A percentile compares a stretch with the other conserved stretches of the same genome.
Evolutionary conservation across 2,113 vertebrate species (phyloP).

Genomic region (Dendrocopos noguchii): DNA sequence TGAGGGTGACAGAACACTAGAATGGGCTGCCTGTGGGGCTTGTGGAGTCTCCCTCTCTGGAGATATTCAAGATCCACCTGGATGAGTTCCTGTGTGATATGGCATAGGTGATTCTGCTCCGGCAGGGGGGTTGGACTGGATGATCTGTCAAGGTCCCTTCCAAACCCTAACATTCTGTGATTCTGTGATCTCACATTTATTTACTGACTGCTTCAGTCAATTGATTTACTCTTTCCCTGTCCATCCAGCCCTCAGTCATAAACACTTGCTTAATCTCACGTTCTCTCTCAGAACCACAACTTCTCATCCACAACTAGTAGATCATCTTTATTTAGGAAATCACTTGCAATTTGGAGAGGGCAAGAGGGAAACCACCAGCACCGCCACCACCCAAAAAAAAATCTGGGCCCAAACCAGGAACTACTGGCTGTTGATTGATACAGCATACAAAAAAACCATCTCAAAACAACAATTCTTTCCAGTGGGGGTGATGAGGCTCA

Average conservation of each 20-base stretch:
- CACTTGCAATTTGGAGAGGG: slow-evolving; percentile 7
- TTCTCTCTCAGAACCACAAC: slow-evolving; percentile 41
- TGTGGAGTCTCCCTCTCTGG: too few species aligned
- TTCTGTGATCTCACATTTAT: neutral
- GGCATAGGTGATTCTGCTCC: too few species aligned
- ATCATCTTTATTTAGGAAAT: slow-evolving; percentile 53
- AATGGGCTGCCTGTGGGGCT: too few species aligned
- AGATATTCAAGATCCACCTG: too few species aligned
- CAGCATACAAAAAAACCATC: neutral
- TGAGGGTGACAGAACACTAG: too few species aligned
- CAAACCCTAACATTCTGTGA: too few species aligned
- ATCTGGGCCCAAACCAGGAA: neutral
- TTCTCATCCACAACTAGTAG: slow-evolving; percentile 42
- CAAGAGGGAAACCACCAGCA: neutral
- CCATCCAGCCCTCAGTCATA: neutral
- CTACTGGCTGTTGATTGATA: neutral
- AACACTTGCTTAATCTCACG: slow-evolving; percentile 48
- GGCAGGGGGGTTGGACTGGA: too few species aligned
- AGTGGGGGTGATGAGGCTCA: too few species aligned
- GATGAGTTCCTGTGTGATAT: too few species aligned
- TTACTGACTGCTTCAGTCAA: neutral
- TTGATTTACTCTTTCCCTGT: slow-evolving; percentile 27
- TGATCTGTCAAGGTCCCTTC: too few species aligned
- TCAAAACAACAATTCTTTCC: neutral
- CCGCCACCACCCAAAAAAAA: neutral